Evolutionary conservation across 1,140 invertebrate species (phyloP), one percentile per base, ranked within the genome.

Genomic region (Arion vulgaris): DNA sequence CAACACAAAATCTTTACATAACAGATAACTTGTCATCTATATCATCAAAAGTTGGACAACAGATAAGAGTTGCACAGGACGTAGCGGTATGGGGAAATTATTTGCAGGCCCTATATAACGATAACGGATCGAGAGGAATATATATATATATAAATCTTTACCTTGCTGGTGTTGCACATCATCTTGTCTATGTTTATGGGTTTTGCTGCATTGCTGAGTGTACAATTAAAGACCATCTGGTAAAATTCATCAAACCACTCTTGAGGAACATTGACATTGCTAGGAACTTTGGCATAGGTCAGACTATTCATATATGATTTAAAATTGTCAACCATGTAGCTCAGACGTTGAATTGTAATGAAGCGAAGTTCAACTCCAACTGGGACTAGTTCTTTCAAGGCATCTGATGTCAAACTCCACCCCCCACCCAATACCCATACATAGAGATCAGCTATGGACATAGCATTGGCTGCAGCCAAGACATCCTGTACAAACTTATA

Each of bases 171-270:
- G 26, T 57, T 57, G 51, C 51, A 57, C 26, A 26, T 26, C 1
- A 4, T 49, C 7, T 69, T 26, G 77, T 72, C 75, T 57, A 75
- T 4, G 82, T 77, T 57, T 45, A 77, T 81, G 15, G 85, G 80
- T 51, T 51, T 77, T n/a, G 39, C 34, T 9, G 75, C 17, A 39
- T n/a, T 36, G 51, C 75, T 77, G 45, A 77, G 11, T 5, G 77
- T 79, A 81, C 91, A 91, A 75, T 90, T 84, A 9, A 86, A 84
- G 62, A 88, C 86, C 41, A 83, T 78, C 82, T 92, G 88, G 83
- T 90, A 92, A 78, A 87, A 91, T 81, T 91, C 89, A 15, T 86
- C 85, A 75, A 91, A 92, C 91, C 91, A 92, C 0, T 88, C 88
- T 5, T 39, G 19, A 19, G 62, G 62, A 41, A 79, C 32, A 15